Base-by-base conservation (phyloP, 2,888 invertebrate genomes). In the Andrena fulva region DNA sequence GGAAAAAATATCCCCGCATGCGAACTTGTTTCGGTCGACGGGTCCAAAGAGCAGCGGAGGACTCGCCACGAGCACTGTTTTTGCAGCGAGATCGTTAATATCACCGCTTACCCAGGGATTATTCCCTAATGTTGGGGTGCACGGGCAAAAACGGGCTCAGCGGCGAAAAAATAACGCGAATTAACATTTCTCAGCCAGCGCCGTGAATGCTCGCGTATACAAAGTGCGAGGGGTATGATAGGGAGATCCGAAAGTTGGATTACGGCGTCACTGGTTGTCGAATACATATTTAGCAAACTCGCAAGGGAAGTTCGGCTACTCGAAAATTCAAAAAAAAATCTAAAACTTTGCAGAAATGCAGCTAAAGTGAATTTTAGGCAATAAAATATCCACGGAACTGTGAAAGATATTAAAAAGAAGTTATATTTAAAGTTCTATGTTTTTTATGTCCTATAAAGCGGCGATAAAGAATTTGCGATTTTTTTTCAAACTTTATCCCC, bases 51-150 rank as follows among this genome's bases (percentile, higher is more conserved):
- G 54, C 48, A 50, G 50, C 48, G 48, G 66, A 63, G 50, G 59
- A 73, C 56, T 78, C 71, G 71, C 63, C 72, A 7, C 76, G 52
- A 33, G 69, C 42, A 20, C 62, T 76, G 82, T 86, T 88, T 87
- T 84, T 87, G 75, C 79, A 29, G 52, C 56, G 42, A 59, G 85
- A 85, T 89, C 89, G 85, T 89, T 89, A 89, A 89, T 88, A 89
- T 82, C 72, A 66, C 70, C 77, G 88, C 89, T 89, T 89, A 89
- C 84, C 89, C 89, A 63, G 70, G 87, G 87, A 86, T 86, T 87
- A 81, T 79, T 66, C 76, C 48, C 69, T 59, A 50, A 35, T 62
- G 81, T 66, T 54, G 54, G 70, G 60, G 63, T 70, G 66, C 56
- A 60, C 59, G 35, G 35, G 42, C 60, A 63, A 72, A 72, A 66